Percentiles rank a stretch among this genome's conserved stretches.
Conservation (phyloP, 2,113 vertebrate species). For the Grammomys dolichurus region DNA sequence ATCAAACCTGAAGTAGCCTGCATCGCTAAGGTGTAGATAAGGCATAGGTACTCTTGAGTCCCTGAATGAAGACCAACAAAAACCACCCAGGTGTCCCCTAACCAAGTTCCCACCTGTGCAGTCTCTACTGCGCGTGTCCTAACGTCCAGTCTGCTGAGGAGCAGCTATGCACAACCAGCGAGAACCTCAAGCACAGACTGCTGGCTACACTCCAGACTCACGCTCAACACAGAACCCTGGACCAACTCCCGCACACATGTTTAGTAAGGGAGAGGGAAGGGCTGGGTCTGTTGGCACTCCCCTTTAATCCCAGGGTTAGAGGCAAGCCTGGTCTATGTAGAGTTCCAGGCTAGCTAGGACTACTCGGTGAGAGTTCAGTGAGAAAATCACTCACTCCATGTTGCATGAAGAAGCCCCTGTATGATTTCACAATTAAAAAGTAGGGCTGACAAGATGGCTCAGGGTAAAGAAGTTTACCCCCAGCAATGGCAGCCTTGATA, state of each 20-base stretch:
- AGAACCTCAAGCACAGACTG: background rate
- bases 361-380: background rate
- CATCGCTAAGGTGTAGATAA: background rate
- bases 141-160: background rate
- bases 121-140: fast-evolving
- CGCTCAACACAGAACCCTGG: background rate
- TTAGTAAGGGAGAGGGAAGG: background rate
- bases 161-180: background rate
- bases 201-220: background rate
- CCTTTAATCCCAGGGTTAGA: background rate
- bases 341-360: background rate
- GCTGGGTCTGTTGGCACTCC: background rate
- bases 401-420: background rate
- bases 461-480: background rate
- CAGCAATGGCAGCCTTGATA: too few species aligned
- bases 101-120: background rate
- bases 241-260: background rate
- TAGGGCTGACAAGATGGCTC: background rate
- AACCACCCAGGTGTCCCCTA: background rate
- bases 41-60: too few species aligned
- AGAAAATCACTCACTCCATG: background rate
- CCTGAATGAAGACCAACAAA: background rate
- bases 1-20: background rate
- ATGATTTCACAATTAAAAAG: background rate
- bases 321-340: background rate